A percentile compares a stretch with the other conserved stretches of the same genome.
Conservation (phyloP, 2,888 invertebrate species). For the Hemicrepidius hirtus region DNA sequence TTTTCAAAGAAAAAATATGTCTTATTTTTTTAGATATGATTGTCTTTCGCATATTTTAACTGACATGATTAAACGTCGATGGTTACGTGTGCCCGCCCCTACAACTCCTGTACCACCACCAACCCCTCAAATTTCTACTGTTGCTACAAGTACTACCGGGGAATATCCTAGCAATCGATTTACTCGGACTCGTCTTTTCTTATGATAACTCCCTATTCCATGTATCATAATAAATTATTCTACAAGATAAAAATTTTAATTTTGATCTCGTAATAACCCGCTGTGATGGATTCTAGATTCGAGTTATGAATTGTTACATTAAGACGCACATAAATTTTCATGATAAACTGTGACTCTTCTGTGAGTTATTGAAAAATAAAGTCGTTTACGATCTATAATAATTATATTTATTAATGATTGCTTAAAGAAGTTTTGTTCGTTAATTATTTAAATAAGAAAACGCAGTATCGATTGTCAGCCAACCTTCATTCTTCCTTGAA, state of each 20-base stretch:
- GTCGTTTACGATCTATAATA: too few relatives aligned
- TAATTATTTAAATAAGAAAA: neutral
- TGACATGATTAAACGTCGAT: conserved; percentile 42
- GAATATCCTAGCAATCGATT: neutral
- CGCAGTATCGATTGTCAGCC: neutral
- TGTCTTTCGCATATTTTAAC: conserved; percentile 32
- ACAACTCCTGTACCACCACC: conserved; percentile 22
- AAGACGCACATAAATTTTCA: conserved; percentile 7
- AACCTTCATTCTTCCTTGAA: neutral
- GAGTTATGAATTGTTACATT: conserved; percentile 4
- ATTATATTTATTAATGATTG: too few relatives aligned
- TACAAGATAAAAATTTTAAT: neutral
- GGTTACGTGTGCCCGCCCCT: neutral
- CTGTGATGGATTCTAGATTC: neutral
- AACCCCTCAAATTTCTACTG: conserved; percentile 30
- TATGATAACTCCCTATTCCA: neutral
- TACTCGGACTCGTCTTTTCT: neutral
- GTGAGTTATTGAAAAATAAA: neutral
- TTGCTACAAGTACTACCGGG: neutral
- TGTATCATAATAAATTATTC: conserved; percentile 9
- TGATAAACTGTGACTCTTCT: conserved; percentile 6
- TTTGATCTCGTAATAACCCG: conserved; percentile 3
- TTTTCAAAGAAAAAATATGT: too few relatives aligned
- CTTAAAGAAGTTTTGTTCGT: too few relatives aligned
- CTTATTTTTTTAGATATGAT: conserved; percentile 32